Base-by-base conservation (phyloP, 2,888 invertebrate species). In the Gymnoscelis rufifasciata region DNA sequence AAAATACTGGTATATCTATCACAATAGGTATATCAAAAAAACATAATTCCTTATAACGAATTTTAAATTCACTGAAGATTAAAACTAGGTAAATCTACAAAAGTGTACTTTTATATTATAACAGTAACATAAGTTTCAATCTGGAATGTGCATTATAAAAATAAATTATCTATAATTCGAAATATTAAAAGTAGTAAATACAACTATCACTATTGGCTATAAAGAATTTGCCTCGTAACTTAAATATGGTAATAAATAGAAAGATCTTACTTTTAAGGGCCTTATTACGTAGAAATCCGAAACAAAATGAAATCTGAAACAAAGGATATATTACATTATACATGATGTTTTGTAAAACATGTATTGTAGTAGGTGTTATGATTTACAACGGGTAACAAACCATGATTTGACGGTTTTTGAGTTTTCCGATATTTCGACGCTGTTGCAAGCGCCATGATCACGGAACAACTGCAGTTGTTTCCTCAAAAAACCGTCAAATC, bases 251-350 rank as follows among this genome's bases (percentile, higher is more conserved):
- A 19, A 3, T 3, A 64, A 72, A 73, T 64, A 71, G 76, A 79
- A 76, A 49, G 60, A 47, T 78, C 78, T 79, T 78, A 79, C 78
- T 77, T 74, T 71, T 61, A 64, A 57, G 54, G 66, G 72, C 62
- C 68, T 68, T 68, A 45, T 51, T 37, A 11, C 30, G 47, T 48
- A 55, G 50, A 41, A 54, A 46, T 60, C 51, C 57, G 57, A 59
- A 57, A 49, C 56, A 62, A 65, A 60, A 56, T 58, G 19, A 75
- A 74, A 84, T 83, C 86, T 87, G 84, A 27, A 86, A 86, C 82
- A 83, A 86, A 54, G 51, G n/a, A 62, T 64, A 63, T n/a, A 24
- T 6, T 2, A 27, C 10, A 10, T 27, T 27, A 27, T n/a, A 27
- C 8, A 10, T 2, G 24, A 24, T 8, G 8, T 6, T 24, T 6